Evolutionary conservation across 1,140 invertebrate genomes (phyloP).

Genomic region (Drosophila nebulosa): DNA sequence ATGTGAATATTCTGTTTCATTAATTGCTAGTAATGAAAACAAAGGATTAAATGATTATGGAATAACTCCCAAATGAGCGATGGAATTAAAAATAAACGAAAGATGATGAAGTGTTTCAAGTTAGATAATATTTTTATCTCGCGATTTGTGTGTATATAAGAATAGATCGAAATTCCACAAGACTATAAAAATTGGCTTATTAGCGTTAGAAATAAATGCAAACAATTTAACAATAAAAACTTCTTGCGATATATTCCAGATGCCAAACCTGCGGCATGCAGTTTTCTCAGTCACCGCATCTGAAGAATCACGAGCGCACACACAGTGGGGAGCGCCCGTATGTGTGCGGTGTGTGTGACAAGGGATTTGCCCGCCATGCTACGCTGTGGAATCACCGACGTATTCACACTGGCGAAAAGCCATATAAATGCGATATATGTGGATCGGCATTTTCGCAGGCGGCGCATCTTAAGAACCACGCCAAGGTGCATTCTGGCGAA

Average conservation of each 20-base stretch:
- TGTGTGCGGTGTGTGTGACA: conserved; percentile 94
- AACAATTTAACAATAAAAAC: too few species aligned
- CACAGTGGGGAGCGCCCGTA: conserved; percentile 95
- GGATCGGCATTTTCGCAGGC: conserved; percentile 93
- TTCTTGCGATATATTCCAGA: conserved; percentile 59
- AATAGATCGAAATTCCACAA: too few species aligned
- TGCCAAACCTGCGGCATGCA: conserved; percentile 94
- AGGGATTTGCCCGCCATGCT: conserved; percentile 92
- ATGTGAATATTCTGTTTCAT: too few species aligned
- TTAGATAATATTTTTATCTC: too few species aligned
- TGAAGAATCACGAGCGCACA: conserved; percentile 95
- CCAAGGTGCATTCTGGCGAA: conserved; percentile 89
- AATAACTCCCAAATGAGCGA: too few species aligned
- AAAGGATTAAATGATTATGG: too few species aligned
- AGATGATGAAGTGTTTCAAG: too few species aligned
- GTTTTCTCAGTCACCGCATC: conserved; percentile 93
- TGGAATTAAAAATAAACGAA: too few species aligned
- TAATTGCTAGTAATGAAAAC: too few species aligned
- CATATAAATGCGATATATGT: conserved; percentile 91
- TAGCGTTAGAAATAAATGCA: too few species aligned
- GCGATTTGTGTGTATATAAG: too few species aligned
- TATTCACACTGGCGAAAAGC: conserved; percentile 96
- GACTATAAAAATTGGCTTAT: too few species aligned
- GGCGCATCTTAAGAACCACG: conserved; percentile 93
- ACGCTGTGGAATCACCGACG: conserved; percentile 94